Conservation (phyloP, 2,113 vertebrate species). For the Gymnobelideus leadbeateri region DNA sequence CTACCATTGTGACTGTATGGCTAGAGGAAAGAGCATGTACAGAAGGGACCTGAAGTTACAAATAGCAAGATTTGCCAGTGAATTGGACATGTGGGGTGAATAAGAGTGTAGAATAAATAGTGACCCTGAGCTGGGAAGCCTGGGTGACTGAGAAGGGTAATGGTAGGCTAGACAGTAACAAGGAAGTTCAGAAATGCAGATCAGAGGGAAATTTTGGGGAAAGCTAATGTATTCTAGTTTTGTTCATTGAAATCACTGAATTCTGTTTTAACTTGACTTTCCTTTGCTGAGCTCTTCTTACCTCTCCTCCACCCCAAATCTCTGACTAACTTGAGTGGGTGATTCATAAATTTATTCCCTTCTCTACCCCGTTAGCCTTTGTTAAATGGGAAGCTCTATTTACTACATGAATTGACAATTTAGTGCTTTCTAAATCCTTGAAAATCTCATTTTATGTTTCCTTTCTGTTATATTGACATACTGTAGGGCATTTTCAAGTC, state of each 20-base stretch:
- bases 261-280: not conserved
- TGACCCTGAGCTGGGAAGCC: not conserved
- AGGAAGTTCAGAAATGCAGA: not conserved
- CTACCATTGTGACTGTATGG: not conserved
- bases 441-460: constrained; percentile 16
- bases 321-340: not conserved
- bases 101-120: not conserved
- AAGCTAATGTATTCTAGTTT: not conserved
- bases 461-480: constrained; percentile 43
- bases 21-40: not conserved
- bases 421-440: constrained; percentile 26
- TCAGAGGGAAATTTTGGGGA: not conserved
- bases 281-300: not conserved
- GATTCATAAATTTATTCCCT: not conserved
- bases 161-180: not conserved
- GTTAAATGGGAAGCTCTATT: constrained; percentile 4
- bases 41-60: not conserved
- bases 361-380: constrained; percentile 4
- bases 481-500: constrained; percentile 44
- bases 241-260: not conserved
- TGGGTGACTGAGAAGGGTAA: not conserved
- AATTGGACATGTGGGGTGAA: not conserved
- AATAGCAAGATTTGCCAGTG: not conserved
- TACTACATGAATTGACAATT: constrained; percentile 20
- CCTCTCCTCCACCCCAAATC: not conserved